Evolutionary conservation across 2,797 vertebrate species (phyloP).

Genomic region (Tenualosa thibaudeaui): DNA sequence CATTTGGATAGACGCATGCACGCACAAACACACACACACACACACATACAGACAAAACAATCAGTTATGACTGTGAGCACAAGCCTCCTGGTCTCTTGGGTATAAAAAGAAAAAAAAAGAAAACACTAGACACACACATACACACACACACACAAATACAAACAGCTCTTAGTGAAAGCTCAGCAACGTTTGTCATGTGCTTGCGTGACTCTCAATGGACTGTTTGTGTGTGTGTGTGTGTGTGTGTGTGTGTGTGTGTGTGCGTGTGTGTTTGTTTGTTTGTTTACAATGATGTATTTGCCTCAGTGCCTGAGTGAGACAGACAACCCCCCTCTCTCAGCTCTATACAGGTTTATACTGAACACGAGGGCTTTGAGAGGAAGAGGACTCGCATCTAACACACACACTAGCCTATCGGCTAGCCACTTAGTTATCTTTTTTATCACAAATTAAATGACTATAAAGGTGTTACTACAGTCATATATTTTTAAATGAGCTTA

Average conservation of each 20-base stretch:
- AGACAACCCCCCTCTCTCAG: neutral
- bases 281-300: neutral
- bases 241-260: neutral
- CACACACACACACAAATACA: slow-evolving; percentile 10
- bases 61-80: neutral
- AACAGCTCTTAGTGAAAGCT: neutral
- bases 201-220: neutral
- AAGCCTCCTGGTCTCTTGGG: neutral
- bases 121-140: neutral
- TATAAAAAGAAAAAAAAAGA: neutral
- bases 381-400: neutral
- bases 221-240: neutral
- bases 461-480: too few relatives aligned
- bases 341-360: neutral
- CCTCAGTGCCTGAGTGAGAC: neutral
- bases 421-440: too few relatives aligned
- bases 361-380: neutral
- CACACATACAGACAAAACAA: neutral
- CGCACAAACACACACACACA: neutral
- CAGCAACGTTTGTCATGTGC: neutral
- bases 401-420: neutral
- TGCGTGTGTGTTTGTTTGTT: neutral
- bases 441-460: too few relatives aligned
- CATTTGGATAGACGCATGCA: neutral
- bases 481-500: too few relatives aligned